A percentile compares a stretch with the other conserved stretches of the same genome.
These are phyloP conservation scores for Macrochelys suwanniensis DNA, from an alignment of 2,797 vertebrate genomes.

Conservation along the genomic window DNA sequence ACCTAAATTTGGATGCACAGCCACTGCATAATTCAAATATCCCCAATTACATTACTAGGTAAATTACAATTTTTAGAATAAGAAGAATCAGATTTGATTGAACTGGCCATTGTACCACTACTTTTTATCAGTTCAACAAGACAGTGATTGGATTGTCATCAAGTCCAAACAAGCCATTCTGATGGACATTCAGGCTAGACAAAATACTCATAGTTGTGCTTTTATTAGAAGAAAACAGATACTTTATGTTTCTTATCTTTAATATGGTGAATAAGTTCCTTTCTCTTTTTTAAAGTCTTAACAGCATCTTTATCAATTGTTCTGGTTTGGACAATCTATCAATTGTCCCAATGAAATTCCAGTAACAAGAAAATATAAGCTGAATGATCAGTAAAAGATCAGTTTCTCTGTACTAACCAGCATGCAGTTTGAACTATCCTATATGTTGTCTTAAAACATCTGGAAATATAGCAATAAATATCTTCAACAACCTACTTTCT, in stretches of 20 bases:
- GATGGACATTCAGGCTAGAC: conserved; percentile 59
- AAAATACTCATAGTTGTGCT: conserved; percentile 51
- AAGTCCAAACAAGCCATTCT: conserved; percentile 51
- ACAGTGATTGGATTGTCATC: background rate
- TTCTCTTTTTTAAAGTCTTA: conserved; percentile 12
- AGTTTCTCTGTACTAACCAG: background rate
- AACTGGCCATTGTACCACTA: conserved; percentile 28
- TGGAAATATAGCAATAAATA: background rate
- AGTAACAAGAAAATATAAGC: background rate
- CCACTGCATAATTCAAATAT: background rate
- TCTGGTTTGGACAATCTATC: background rate
- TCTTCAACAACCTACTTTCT: background rate
- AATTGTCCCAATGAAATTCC: background rate
- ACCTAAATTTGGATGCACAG: background rate
- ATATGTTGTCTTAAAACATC: background rate
- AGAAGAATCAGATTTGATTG: conserved; percentile 61
- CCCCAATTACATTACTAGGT: background rate
- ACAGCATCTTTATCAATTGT: background rate
- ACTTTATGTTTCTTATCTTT: conserved; percentile 61
- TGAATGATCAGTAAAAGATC: background rate
- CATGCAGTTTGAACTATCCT: background rate
- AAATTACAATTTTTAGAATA: conserved; percentile 55
- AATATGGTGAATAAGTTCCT: conserved; percentile 51
- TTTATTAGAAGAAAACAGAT: conserved; percentile 66
- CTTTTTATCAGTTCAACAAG: background rate